Base-by-base conservation (phyloP, 2,888 invertebrate genomes). In the Rugalucina vietnamica region DNA sequence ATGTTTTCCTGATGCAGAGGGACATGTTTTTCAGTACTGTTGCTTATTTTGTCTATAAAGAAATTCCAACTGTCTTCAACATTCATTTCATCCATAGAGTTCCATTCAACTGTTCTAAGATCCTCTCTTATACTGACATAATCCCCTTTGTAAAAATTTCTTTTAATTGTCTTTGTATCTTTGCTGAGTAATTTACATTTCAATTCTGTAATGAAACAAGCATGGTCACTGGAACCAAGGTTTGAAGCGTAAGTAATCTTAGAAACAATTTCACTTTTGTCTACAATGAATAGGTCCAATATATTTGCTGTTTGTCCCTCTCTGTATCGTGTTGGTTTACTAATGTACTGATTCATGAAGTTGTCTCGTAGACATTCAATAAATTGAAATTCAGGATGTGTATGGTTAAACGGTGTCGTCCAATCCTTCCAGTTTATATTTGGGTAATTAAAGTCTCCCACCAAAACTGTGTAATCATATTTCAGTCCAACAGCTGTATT, bases 401-500 rank as follows among this genome's bases (percentile, higher is more conserved):
- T 65, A 29, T 76, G 65, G 50, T 54, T 74, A 4, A 36, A 34
- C 18, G n/a, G 10, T 1, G 36, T 57, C 21, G 24, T 76, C 75
- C 75, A 76, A 1, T 34, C 57, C 2, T 32, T 57, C 75, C 75
- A 76, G 27, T 76, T 27, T n/a, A 76, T 76, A 36, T 24, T 37
- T 37, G 75, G 75, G 39, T 57, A 76, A 24, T 76, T 76, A 76
- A 76, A 74, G 39, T 76, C 76, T 3, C 76, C 76, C 1, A 76
- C 5, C 36, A 76, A 24, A 1, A 76, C 39, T 21, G 65, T 24
- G 14, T 76, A 37, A 12, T 65, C 39, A 34, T 37, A 76, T 14
- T 76, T 76, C 12, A 76, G 12, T 21, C 36, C 24, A 18, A 57
- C 60, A 60, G 32, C 34, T 74, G 29, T 29, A 54, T 32, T 32